phyloP scores from a whole-genome alignment of 2,888 invertebrate species.

The Agapostemon virescens region DNA sequence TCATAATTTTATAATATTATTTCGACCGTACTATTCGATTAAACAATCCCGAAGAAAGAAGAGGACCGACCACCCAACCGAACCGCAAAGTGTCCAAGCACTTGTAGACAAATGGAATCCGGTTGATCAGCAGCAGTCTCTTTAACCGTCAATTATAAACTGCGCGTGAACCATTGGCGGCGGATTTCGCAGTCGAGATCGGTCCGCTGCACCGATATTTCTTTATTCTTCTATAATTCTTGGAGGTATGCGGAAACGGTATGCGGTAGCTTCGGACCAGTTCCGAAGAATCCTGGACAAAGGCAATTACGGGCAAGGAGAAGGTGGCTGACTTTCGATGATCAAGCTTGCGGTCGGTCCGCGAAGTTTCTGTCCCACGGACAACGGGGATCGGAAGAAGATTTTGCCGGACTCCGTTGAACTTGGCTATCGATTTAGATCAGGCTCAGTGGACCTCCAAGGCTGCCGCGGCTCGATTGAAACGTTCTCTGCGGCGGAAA shows the following conservation, averaged over 20 bases:
- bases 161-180: background rate
- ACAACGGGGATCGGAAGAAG: conserved; percentile 24
- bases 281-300: conserved; percentile 29
- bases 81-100: background rate
- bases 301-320: conserved; percentile 20
- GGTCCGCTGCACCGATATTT: no score
- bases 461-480: conserved; percentile 61
- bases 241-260: background rate
- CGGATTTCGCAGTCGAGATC: background rate
- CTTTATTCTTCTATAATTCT: background rate
- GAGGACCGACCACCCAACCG: background rate
- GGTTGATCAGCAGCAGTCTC: background rate
- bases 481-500: conserved; percentile 58
- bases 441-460: conserved; percentile 63
- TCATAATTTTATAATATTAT: background rate
- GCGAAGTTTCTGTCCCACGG: conserved; percentile 19
- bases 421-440: conserved; percentile 64
- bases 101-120: background rate
- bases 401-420: conserved; percentile 49
- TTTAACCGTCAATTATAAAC: background rate
- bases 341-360: conserved; percentile 16
- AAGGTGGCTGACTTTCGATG: conserved; percentile 23
- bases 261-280: background rate
- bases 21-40: background rate
- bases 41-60: background rate